Percentiles rank a stretch among this genome's conserved stretches.
Evolutionary conservation across 2,113 vertebrate genomes (phyloP).

Genomic region (Nibea albiflora): DNA sequence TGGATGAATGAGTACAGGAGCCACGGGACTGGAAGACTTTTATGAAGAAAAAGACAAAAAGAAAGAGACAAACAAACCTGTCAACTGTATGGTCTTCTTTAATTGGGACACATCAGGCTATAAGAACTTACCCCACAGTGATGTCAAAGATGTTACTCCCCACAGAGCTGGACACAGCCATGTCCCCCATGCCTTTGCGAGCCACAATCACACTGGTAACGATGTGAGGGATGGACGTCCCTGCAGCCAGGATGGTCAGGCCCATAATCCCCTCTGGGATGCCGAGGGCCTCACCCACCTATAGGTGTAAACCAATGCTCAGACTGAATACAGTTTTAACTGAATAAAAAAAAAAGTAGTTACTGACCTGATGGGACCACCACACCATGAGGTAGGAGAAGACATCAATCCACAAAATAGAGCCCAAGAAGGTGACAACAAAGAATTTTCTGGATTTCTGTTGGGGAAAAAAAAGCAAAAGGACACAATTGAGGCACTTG

Average conservation of each 20-base stretch:
- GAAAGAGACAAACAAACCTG: background rate
- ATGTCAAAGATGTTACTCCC: too few species aligned
- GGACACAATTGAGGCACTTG: background rate
- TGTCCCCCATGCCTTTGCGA: conserved; percentile 95
- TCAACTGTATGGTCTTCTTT: background rate
- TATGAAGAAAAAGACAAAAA: background rate
- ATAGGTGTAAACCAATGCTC: conserved; percentile 1
- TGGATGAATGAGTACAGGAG: conserved; percentile 88
- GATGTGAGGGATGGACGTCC: too few species aligned
- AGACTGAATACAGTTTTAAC: background rate
- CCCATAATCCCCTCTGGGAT: too few species aligned
- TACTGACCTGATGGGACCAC: conserved; percentile 98
- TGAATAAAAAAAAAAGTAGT: background rate
- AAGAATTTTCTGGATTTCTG: conserved; percentile 92
- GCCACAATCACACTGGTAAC: conserved; percentile 66
- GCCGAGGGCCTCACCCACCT: conserved; percentile 85
- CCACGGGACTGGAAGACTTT: conserved; percentile 94
- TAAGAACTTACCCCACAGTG: conserved; percentile 83
- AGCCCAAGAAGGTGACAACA: conserved; percentile 91
- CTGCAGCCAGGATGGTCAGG: too few species aligned
- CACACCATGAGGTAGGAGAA: conserved; percentile 99
- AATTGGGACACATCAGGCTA: background rate
- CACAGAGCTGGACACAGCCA: conserved; percentile 87
- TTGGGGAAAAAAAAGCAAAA: conserved; percentile 47
- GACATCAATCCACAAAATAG: conserved; percentile 93